Conservation (phyloP, 2,113 vertebrate genomes). For the Noctilio leporinus region DNA sequence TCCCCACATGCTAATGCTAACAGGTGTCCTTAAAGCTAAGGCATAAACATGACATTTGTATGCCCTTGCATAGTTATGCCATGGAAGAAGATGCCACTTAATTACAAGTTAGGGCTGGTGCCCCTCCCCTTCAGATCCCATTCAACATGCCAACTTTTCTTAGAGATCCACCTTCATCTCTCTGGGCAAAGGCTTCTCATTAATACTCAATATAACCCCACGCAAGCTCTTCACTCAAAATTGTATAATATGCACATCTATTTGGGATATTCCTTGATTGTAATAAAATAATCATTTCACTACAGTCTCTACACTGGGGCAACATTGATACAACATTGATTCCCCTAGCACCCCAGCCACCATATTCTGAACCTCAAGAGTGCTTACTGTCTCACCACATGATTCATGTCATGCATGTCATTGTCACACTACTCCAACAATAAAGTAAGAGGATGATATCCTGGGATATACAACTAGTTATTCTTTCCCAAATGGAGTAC, state of each 20-base stretch:
- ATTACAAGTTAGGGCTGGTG: neutral
- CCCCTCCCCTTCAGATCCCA: neutral
- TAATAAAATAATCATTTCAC: neutral
- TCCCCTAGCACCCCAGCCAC: neutral
- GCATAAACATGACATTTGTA: rapidly evolving
- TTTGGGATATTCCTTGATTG: neutral
- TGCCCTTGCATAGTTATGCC: neutral
- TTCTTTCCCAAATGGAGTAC: neutral
- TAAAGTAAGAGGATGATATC: neutral
- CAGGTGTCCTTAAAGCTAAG: neutral
- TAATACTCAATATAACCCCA: neutral
- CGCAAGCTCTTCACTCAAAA: neutral
- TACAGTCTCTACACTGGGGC: neutral
- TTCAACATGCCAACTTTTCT: neutral
- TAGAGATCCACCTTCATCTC: neutral
- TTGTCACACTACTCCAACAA: neutral
- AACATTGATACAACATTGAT: neutral
- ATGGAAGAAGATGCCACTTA: neutral
- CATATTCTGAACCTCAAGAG: neutral
- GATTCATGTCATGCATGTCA: neutral
- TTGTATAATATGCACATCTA: neutral
- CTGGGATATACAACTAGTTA: neutral
- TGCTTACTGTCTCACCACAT: neutral
- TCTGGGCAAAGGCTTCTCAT: neutral
- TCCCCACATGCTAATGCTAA: neutral